Conservation (phyloP, 2,113 vertebrate genomes). For the Caranx melampygus region DNA sequence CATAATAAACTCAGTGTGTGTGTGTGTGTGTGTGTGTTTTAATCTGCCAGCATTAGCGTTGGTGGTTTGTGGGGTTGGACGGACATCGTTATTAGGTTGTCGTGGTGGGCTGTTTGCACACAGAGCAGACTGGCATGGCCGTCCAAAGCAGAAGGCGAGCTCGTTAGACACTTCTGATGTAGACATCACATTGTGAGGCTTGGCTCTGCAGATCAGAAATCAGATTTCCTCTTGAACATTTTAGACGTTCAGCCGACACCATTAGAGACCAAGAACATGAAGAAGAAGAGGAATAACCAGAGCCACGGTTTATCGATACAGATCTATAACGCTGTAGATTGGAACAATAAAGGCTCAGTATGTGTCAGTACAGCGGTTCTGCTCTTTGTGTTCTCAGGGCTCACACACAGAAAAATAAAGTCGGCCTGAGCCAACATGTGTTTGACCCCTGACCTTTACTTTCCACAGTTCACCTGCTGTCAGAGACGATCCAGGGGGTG, state of each 20-base stretch:
- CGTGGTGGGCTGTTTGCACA: constrained; percentile 44
- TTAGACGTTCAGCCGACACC: constrained; percentile 34
- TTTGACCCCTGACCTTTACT: constrained; percentile 58
- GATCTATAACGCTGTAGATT: not conserved
- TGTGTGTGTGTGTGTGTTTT: constrained; percentile 13
- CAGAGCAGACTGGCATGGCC: constrained; percentile 20
- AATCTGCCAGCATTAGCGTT: constrained; percentile 27
- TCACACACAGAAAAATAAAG: not conserved
- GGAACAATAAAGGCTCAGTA: not conserved
- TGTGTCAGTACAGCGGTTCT: not conserved
- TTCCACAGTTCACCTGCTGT: constrained; percentile 92
- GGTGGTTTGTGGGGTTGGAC: constrained; percentile 40
- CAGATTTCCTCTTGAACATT: constrained; percentile 12
- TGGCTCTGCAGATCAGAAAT: constrained; percentile 14
- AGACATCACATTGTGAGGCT: constrained; percentile 52
- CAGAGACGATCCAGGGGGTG: constrained; percentile 97
- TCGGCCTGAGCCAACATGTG: constrained; percentile 24
- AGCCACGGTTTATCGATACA: constrained; percentile 18
- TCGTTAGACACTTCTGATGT: constrained; percentile 65
- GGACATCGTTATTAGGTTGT: constrained; percentile 57
- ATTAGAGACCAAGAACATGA: not conserved
- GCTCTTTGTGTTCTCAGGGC: not conserved
- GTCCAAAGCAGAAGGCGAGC: constrained; percentile 54
- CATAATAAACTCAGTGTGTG: constrained; percentile 38
- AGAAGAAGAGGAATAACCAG: not conserved